Conservation (phyloP, 2,888 invertebrate species). For the Unio delphinus region DNA sequence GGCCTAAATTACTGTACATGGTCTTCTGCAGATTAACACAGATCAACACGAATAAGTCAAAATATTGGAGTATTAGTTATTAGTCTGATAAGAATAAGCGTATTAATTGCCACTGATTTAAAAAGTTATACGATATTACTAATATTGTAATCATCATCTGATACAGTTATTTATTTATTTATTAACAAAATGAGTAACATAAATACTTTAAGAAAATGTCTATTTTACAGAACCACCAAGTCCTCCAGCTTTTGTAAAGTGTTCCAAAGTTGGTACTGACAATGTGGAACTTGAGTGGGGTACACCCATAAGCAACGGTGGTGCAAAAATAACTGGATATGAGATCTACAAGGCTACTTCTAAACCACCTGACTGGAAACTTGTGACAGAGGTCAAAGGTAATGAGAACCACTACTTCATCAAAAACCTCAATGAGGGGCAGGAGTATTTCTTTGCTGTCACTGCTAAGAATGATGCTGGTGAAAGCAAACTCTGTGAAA, state of each 20-base stretch:
- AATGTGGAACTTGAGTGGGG: slow-evolving; percentile 63
- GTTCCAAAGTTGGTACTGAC: slow-evolving; percentile 43
- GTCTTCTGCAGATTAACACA: too few species aligned
- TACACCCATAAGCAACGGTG: slow-evolving; percentile 65
- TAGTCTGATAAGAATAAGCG: too few species aligned
- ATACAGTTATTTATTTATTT: too few species aligned
- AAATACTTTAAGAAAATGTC: too few species aligned
- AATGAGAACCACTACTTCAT: slow-evolving; percentile 47
- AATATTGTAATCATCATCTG: too few species aligned
- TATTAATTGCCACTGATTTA: too few species aligned
- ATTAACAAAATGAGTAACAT: too few species aligned
- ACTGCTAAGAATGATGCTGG: slow-evolving; percentile 91
- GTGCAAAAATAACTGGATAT: slow-evolving; percentile 55
- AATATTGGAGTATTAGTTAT: too few species aligned
- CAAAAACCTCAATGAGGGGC: slow-evolving; percentile 48
- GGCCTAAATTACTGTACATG: too few species aligned
- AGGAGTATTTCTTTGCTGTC: slow-evolving; percentile 84
- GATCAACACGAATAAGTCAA: too few species aligned
- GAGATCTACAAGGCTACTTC: slow-evolving; percentile 41
- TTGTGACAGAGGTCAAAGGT: slow-evolving; percentile 49
- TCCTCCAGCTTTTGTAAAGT: slow-evolving; percentile 46
- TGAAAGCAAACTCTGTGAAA: slow-evolving; percentile 43
- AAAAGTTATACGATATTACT: too few species aligned
- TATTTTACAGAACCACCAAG: slow-evolving; percentile 27
- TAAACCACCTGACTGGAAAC: slow-evolving; percentile 42